Conservation (phyloP, 2,113 vertebrate species). For the Toxotes jaculatrix region DNA sequence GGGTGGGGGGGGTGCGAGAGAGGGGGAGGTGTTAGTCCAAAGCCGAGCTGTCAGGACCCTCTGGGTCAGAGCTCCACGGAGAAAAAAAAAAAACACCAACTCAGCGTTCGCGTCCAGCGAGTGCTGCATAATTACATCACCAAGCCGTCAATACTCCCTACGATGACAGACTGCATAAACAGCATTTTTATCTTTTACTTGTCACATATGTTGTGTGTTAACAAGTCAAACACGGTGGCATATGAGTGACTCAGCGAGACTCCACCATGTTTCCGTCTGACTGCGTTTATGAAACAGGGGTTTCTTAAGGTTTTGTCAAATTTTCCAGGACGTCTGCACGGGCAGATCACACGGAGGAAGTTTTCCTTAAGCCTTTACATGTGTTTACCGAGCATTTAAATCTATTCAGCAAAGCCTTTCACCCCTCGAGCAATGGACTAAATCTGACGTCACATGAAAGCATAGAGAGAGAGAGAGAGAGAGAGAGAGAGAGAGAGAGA, state of each 20-base stretch:
- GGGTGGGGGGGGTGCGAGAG: background rate
- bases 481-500: constrained; percentile 15
- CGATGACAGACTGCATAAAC: constrained; percentile 52
- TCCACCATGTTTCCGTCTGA: background rate
- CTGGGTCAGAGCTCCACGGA: constrained; percentile 48
- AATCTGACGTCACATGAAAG: constrained; percentile 55
- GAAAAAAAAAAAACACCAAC: constrained; percentile 33
- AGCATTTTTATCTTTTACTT: constrained; percentile 7
- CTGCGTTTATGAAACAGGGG: background rate
- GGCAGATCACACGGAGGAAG: constrained; percentile 15
- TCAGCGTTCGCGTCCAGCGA: constrained; percentile 45
- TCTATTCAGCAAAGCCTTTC: constrained; percentile 50
- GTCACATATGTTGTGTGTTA: constrained; percentile 40
- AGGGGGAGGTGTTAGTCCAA: background rate
- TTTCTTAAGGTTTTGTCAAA: constrained; percentile 3
- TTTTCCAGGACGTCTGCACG: constrained; percentile 22
- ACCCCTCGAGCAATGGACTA: constrained; percentile 6
- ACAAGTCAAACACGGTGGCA: constrained; percentile 31
- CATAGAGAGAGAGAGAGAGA: background rate
- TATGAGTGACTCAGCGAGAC: background rate
- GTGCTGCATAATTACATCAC: constrained; percentile 59
- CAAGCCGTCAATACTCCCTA: constrained; percentile 18
- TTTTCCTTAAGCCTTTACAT: constrained; percentile 38
- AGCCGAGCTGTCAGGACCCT: constrained; percentile 56
- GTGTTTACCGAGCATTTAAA: constrained; percentile 58